phyloP scores from a whole-genome alignment of 2,797 vertebrate species.

The Vespertilio murinus region DNA sequence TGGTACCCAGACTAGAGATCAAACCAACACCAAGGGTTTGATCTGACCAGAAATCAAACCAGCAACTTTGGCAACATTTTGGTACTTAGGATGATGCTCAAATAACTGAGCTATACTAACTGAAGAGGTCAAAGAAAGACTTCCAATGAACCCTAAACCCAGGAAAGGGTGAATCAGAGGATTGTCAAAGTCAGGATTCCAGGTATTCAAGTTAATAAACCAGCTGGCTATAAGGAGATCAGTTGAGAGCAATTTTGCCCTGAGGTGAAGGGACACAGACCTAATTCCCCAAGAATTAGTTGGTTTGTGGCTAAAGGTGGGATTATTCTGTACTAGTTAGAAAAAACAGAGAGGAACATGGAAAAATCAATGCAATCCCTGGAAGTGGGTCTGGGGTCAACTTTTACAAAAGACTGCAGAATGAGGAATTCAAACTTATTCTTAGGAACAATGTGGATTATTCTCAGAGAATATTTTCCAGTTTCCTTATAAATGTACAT shows the following conservation, averaged over 20 bases:
- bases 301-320: background rate
- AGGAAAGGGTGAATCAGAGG: background rate
- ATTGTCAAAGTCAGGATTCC: background rate
- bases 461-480: no score
- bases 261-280: background rate
- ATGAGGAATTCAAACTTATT: background rate
- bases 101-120: no score
- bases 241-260: background rate
- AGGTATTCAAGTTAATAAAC: background rate
- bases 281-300: background rate
- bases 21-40: no score
- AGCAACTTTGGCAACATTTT: no score
- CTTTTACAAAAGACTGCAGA: background rate
- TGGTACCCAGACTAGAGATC: no score
- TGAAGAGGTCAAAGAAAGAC: background rate
- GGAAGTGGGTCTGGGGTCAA: background rate
- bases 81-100: no score
- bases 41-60: no score
- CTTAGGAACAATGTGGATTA: no score
- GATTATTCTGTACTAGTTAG: background rate
- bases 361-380: background rate
- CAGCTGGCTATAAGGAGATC: background rate
- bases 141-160: background rate
- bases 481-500: no score
- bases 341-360: background rate